phyloP scores from a whole-genome alignment of 2,113 vertebrate genomes.

The Nansenia antarctica region DNA sequence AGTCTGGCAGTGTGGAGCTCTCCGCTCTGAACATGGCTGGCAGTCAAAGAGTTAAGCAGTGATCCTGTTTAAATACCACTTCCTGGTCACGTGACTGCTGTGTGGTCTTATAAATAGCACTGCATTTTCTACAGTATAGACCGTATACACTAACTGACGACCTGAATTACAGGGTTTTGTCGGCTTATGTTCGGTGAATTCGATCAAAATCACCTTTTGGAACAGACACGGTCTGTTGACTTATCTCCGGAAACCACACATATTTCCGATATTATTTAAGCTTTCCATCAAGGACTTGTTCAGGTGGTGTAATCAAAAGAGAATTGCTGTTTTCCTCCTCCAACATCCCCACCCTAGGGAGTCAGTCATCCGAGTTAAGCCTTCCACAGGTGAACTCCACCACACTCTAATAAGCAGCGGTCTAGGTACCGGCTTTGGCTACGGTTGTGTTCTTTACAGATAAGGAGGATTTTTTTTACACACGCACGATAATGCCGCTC shows the following conservation, averaged over 20 bases:
- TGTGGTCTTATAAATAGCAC: no score
- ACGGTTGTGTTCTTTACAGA: conserved; percentile 19
- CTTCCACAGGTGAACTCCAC: conserved; percentile 1
- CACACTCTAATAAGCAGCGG: conserved; percentile 4
- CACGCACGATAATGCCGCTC: conserved; percentile 10
- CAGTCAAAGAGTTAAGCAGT: no score
- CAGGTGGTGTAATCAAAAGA: conserved; percentile 3
- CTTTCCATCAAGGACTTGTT: not conserved
- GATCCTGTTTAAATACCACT: no score
- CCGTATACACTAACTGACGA: no score
- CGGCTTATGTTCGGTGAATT: no score
- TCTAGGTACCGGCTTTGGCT: conserved; percentile 3
- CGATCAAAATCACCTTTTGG: no score
- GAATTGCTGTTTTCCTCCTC: conserved; percentile 5
- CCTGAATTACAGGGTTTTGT: no score
- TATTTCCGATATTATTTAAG: not conserved
- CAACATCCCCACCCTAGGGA: not conserved
- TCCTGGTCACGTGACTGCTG: no score
- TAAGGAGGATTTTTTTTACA: conserved; percentile 29
- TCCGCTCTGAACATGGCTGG: no score
- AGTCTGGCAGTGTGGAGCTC: no score
- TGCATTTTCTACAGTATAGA: no score
- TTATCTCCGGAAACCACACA: not conserved
- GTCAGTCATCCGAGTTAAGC: conserved; percentile 8
- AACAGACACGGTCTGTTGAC: no score